These are phyloP conservation scores for Diachasmimorpha longicaudata DNA, from an alignment of 1,140 invertebrate genomes.

Conservation along the genomic window DNA sequence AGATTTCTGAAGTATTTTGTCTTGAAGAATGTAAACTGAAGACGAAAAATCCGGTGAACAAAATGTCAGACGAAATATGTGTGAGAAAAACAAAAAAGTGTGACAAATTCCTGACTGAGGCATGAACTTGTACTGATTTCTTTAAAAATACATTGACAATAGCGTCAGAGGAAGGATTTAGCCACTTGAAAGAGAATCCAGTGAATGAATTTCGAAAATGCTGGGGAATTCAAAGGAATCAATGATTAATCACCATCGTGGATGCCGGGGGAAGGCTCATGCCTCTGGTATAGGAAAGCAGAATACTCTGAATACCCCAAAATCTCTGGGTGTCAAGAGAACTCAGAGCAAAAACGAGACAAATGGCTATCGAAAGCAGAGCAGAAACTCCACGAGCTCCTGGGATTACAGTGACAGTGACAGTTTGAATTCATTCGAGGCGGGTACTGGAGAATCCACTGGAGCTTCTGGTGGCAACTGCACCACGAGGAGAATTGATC, in stretches of 20 bases:
- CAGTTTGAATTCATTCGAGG: constrained; percentile 61
- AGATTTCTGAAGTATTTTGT: too few species aligned
- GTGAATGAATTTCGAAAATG: not conserved
- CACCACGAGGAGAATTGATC: constrained; percentile 36
- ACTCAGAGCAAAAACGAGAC: constrained; percentile 25
- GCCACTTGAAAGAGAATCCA: not conserved
- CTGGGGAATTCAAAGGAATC: constrained; percentile 49
- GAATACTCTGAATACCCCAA: not conserved
- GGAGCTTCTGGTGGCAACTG: constrained; percentile 27
- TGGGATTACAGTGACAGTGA: constrained; percentile 66
- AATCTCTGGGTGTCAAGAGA: constrained; percentile 29
- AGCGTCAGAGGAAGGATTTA: too few species aligned
- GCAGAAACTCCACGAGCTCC: constrained; percentile 65
- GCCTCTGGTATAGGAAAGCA: constrained; percentile 68
- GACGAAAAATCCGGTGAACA: too few species aligned
- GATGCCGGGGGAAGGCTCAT: constrained; percentile 75
- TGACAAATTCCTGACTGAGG: too few species aligned
- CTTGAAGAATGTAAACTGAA: too few species aligned
- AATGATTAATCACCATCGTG: constrained; percentile 68
- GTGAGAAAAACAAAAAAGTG: too few species aligned
- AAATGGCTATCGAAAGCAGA: constrained; percentile 39
- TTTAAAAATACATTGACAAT: too few species aligned
- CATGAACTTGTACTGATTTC: too few species aligned
- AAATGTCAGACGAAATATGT: too few species aligned
- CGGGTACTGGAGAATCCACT: constrained; percentile 28